phyloP scores from a whole-genome alignment of 2,113 vertebrate genomes.

The Phrynosoma blainvillii region DNA sequence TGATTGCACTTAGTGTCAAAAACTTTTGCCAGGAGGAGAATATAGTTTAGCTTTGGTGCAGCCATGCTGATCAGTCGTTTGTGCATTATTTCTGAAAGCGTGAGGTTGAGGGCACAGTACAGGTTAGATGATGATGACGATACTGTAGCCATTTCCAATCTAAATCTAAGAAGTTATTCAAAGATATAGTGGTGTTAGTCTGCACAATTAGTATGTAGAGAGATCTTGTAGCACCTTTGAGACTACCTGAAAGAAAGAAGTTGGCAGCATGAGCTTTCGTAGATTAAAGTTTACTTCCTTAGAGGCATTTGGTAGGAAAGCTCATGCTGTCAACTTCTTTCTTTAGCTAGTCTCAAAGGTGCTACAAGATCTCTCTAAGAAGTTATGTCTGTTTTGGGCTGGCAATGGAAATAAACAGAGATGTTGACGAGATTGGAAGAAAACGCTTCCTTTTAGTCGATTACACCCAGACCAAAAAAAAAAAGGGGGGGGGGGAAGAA shows the following conservation, averaged over 20 bases:
- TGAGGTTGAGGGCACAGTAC: neutral
- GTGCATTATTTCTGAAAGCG: neutral
- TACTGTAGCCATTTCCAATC: conserved; percentile 6
- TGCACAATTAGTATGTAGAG: no score
- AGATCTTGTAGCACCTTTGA: no score
- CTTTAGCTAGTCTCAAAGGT: no score
- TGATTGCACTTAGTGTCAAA: neutral
- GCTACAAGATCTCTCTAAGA: neutral
- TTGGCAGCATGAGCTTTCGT: no score
- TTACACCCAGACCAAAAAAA: conserved; percentile 9
- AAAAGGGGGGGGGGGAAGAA: no score
- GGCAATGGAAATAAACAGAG: neutral
- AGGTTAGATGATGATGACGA: neutral
- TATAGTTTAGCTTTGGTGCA: neutral
- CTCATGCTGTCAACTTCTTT: no score
- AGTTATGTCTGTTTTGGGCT: neutral
- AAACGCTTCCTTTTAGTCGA: conserved; percentile 30
- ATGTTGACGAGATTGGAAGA: conserved; percentile 16
- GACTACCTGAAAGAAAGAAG: no score
- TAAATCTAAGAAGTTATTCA: neutral
- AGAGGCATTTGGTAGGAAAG: no score
- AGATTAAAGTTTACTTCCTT: no score
- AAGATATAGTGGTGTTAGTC: no score
- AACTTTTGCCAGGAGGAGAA: neutral
- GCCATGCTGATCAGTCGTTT: neutral